Conservation (phyloP, 2,797 vertebrate species). For the Ctenosaura bakeri region DNA sequence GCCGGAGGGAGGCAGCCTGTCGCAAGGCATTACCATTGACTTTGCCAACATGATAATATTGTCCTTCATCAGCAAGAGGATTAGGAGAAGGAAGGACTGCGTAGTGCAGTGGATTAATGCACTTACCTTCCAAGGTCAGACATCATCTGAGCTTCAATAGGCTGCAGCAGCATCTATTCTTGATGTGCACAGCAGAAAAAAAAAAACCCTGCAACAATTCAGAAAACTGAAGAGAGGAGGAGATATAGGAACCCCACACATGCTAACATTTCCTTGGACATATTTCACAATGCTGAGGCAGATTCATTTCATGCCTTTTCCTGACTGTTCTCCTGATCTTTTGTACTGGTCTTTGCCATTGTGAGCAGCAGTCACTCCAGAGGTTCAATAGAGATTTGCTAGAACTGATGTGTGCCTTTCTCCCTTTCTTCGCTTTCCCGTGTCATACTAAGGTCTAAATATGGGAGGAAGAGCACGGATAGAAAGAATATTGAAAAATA, state of each 20-base stretch:
- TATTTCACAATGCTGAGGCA: background rate
- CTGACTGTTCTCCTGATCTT: background rate
- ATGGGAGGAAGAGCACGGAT: too few species aligned
- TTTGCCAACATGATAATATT: conserved; percentile 49
- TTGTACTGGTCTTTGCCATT: too few species aligned
- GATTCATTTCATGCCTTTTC: background rate
- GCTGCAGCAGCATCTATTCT: background rate
- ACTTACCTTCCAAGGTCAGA: conserved; percentile 49
- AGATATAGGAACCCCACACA: accelerated
- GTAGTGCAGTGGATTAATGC: background rate
- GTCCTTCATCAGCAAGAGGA: conserved; percentile 60
- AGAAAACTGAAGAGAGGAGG: background rate
- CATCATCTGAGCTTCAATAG: accelerated
- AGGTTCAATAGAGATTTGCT: background rate
- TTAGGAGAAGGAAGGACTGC: background rate
- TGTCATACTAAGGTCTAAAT: background rate
- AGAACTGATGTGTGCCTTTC: background rate
- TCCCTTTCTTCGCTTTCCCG: background rate
- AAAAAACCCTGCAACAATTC: background rate
- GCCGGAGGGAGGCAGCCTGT: conserved; percentile 61
- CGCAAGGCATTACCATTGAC: conserved; percentile 61
- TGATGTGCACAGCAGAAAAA: accelerated
- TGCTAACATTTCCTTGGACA: background rate
- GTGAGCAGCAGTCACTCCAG: background rate
- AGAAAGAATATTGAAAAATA: too few species aligned